A percentile compares a stretch with the other conserved stretches of the same genome.
phyloP scores from a whole-genome alignment of 2,888 invertebrate genomes.

The Zhuqinia jingwanae region DNA sequence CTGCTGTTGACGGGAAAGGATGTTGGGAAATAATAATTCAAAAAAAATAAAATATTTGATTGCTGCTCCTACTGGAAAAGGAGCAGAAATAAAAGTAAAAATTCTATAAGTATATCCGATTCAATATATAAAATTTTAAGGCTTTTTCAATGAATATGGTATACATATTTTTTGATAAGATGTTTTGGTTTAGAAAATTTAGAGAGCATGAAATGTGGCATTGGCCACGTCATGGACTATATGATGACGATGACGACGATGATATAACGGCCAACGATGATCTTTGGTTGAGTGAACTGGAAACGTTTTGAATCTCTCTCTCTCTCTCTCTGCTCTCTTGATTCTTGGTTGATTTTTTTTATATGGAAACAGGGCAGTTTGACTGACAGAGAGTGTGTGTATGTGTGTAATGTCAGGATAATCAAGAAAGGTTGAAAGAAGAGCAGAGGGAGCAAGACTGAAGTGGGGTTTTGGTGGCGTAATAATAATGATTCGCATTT shows the following conservation, averaged over 20 bases:
- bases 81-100: neutral
- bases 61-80: conserved; percentile 10
- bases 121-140: too few species aligned
- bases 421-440: neutral
- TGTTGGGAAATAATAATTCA: conserved; percentile 50
- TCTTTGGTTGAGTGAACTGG: conserved; percentile 46
- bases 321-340: neutral
- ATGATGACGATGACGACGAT: conserved; percentile 32
- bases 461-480: conserved; percentile 2
- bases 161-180: too few species aligned
- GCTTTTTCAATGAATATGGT: too few species aligned
- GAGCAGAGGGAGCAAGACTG: neutral
- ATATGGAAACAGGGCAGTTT: neutral
- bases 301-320: conserved; percentile 24
- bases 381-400: neutral
- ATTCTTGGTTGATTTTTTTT: neutral
- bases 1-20: conserved; percentile 45
- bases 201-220: too few species aligned
- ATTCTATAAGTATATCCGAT: too few species aligned
- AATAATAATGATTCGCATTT: too few species aligned
- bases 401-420: neutral
- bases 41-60: conserved; percentile 59
- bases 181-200: too few species aligned
- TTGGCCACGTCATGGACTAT: too few species aligned
- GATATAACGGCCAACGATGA: conserved; percentile 12